phyloP scores from a whole-genome alignment of 2,113 vertebrate species.

The Nesospiza acunhae region DNA sequence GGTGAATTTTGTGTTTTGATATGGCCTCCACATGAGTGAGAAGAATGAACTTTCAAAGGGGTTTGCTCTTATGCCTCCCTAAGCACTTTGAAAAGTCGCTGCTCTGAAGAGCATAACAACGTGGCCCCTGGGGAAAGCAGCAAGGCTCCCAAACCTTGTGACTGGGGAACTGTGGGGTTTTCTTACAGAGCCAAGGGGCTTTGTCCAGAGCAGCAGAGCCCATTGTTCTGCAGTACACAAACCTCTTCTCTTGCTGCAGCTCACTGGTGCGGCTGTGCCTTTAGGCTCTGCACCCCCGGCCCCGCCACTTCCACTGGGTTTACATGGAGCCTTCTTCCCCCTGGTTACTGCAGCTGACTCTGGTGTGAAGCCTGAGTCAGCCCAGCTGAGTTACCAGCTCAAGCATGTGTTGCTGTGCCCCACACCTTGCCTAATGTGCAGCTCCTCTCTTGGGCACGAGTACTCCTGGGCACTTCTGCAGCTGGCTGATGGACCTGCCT shows the following conservation, averaged over 20 bases:
- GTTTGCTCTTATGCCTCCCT: background rate
- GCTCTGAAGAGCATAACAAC: background rate
- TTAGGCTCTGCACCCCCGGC: background rate
- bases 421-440: background rate
- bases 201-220: background rate
- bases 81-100: background rate
- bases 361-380: background rate
- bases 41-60: background rate
- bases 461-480: fast-evolving
- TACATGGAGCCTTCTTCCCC: background rate
- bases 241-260: background rate
- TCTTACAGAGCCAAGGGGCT: fast-evolving
- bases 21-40: background rate
- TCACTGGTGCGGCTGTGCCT: background rate
- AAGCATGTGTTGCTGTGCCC: background rate
- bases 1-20: background rate
- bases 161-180: fast-evolving
- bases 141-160: background rate
- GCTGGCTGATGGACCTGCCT: background rate
- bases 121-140: background rate
- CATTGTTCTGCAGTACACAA: fast-evolving
- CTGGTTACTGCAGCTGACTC: background rate
- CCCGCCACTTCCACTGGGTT: background rate
- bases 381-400: background rate
- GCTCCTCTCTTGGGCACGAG: fast-evolving